Evolutionary conservation across 2,113 vertebrate genomes (phyloP).

Genomic region (Podocnemis expansa): DNA sequence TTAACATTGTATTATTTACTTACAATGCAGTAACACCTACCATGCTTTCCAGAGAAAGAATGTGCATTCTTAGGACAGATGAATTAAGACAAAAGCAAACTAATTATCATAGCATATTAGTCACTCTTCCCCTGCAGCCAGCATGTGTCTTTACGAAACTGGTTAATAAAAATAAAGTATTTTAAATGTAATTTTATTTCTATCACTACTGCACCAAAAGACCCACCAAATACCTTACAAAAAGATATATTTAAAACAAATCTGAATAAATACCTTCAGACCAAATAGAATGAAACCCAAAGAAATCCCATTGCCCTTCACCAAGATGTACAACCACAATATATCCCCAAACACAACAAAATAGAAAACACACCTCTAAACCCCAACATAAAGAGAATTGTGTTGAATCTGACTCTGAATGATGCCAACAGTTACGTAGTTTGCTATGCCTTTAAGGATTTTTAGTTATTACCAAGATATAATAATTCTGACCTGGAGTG

Average conservation of each 20-base stretch:
- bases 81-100: too few relatives aligned
- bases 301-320: background rate
- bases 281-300: background rate
- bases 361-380: background rate
- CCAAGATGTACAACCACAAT: background rate
- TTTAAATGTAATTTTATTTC: background rate
- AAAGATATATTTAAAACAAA: background rate
- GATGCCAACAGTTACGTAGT: background rate
- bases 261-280: background rate
- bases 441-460: background rate
- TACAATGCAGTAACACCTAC: background rate
- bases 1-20: background rate
- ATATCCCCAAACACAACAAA: background rate
- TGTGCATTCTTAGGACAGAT: too few relatives aligned
- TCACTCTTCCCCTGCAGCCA: too few relatives aligned
- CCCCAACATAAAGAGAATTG: background rate
- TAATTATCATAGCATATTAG: too few relatives aligned
- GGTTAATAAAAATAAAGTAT: background rate
- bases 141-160: background rate
- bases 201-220: background rate
- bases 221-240: background rate
- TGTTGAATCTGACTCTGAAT: background rate
- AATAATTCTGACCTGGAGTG: conserved; percentile 88
- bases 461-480: background rate
- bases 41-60: too few relatives aligned